Conservation (phyloP, 1,140 invertebrate species). For the Bombus balteatus region DNA sequence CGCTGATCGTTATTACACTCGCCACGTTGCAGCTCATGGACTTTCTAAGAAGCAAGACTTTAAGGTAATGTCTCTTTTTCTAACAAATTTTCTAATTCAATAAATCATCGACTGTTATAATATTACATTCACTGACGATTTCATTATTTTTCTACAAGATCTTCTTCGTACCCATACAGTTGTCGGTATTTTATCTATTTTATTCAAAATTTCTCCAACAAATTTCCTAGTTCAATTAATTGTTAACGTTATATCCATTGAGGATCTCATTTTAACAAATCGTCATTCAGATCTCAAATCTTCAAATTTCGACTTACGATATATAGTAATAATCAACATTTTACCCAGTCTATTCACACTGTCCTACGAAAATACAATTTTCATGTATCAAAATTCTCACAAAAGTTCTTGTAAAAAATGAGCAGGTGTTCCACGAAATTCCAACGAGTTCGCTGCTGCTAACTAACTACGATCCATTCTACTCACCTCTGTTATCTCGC, state of each 20-base stretch:
- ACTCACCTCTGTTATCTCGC: conserved; percentile 90
- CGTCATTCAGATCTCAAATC: neutral
- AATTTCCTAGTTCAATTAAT: neutral
- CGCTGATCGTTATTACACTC: conserved; percentile 78
- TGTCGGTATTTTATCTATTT: neutral
- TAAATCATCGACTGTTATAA: neutral
- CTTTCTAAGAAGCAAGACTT: conserved; percentile 82
- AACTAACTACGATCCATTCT: conserved; percentile 94
- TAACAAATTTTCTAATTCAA: neutral
- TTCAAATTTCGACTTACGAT: neutral
- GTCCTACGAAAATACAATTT: too few species aligned
- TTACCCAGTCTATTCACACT: too few species aligned
- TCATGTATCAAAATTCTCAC: too few species aligned
- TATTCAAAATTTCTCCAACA: neutral
- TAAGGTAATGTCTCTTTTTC: conserved; percentile 74
- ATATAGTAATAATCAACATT: too few species aligned
- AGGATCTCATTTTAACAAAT: neutral
- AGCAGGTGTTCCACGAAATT: conserved; percentile 91
- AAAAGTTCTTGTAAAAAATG: conserved; percentile 5
- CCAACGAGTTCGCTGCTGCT: conserved; percentile 90
- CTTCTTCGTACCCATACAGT: neutral
- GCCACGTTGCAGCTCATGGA: conserved; percentile 73
- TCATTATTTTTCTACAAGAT: neutral
- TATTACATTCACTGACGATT: neutral
- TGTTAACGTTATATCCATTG: neutral